Percentiles rank a stretch among this genome's conserved stretches.
Evolutionary conservation across 2,888 invertebrate genomes (phyloP).

Genomic region (Xestia rhomboidea): DNA sequence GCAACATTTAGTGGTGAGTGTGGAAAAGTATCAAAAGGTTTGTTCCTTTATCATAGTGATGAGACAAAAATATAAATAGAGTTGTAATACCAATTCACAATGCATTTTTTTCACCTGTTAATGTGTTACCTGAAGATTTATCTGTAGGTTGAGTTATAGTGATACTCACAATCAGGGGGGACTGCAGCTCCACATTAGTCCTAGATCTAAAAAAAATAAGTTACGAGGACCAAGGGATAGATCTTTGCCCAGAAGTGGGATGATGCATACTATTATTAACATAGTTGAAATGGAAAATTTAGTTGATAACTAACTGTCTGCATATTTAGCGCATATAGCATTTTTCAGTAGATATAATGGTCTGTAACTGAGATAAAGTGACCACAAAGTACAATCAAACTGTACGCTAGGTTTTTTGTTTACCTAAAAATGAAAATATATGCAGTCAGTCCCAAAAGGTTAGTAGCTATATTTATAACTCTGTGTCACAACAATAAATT

Average conservation of each 20-base stretch:
- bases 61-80: background rate
- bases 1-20: background rate
- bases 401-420: background rate
- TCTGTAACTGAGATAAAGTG: no score
- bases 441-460: background rate
- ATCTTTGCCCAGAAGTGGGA: background rate
- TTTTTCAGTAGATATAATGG: background rate
- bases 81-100: background rate
- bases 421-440: background rate
- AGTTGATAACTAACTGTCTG: background rate
- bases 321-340: background rate
- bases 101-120: background rate
- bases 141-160: background rate
- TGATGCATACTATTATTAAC: background rate
- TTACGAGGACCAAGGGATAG: background rate
- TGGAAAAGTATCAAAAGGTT: background rate
- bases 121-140: background rate
- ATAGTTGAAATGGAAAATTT: background rate
- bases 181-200: background rate
- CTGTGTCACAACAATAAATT: slow-evolving; percentile 6
- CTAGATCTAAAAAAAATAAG: background rate
- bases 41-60: background rate
- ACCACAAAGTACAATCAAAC: background rate
- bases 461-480: background rate
- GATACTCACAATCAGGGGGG: background rate